Percentiles rank a stretch among this genome's conserved stretches.
phyloP scores from a whole-genome alignment of 2,113 vertebrate genomes.

The Mobula hypostoma region DNA sequence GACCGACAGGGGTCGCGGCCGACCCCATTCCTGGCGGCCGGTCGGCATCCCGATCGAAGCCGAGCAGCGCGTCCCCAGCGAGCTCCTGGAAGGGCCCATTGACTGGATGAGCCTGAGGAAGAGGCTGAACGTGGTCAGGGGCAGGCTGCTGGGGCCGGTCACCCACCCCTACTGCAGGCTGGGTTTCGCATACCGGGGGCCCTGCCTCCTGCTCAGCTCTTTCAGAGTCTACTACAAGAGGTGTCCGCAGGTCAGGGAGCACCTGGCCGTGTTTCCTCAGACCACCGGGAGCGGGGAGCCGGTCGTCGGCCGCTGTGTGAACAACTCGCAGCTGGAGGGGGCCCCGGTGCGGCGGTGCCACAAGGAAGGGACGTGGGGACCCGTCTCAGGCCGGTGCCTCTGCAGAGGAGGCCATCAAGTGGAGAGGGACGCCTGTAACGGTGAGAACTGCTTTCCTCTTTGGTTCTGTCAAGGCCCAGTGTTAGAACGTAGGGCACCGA shows the following conservation, averaged over 20 bases:
- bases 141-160: background rate
- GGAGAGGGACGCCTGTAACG: background rate
- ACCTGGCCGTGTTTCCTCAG: background rate
- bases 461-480: background rate
- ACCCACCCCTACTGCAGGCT: background rate
- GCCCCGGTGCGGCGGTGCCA: background rate
- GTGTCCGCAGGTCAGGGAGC: background rate
- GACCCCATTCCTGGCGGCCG: background rate
- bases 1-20: background rate
- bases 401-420: background rate
- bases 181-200: background rate
- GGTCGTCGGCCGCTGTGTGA: background rate
- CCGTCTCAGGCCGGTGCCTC: background rate
- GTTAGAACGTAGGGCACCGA: too few relatives aligned
- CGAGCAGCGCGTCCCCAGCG: background rate
- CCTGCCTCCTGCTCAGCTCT: background rate
- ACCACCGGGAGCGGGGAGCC: background rate
- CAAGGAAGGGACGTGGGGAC: background rate
- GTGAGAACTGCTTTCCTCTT: background rate
- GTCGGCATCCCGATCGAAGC: background rate
- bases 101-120: background rate
- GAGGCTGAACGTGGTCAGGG: background rate
- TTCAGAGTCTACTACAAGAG: background rate
- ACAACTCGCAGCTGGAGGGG: background rate
- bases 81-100: background rate